These are phyloP conservation scores for Tetraneura akinire DNA, from an alignment of 1,140 invertebrate species.

Conservation along the genomic window DNA sequence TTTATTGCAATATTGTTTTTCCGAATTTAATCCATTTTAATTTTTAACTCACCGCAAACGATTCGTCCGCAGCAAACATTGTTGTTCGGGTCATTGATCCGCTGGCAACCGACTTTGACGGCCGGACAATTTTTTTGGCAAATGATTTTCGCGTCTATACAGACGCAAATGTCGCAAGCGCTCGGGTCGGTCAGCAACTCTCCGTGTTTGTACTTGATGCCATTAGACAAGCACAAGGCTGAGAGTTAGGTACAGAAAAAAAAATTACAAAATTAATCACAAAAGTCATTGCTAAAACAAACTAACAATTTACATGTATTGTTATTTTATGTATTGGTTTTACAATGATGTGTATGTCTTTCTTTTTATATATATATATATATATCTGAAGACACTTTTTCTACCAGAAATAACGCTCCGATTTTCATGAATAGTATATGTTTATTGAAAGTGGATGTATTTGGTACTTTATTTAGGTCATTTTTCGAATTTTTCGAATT, in stretches of 20 bases:
- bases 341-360: too few species aligned
- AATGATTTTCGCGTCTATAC: conserved; percentile 63
- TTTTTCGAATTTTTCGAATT: too few species aligned
- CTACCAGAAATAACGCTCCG: too few species aligned
- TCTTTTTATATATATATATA: too few species aligned
- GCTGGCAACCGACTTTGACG: conserved; percentile 61
- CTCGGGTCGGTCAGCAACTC: conserved; percentile 60
- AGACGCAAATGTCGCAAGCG: conserved; percentile 63
- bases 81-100: conserved; percentile 57
- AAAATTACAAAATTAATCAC: background rate
- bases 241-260: conserved; percentile 24
- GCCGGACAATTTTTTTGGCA: conserved; percentile 63
- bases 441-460: too few species aligned
- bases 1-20: too few species aligned
- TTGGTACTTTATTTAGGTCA: too few species aligned
- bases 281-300: background rate
- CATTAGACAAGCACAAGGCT: conserved; percentile 60
- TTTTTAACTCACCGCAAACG: conserved; percentile 61
- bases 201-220: conserved; percentile 60
- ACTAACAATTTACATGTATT: too few species aligned
- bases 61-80: conserved; percentile 62
- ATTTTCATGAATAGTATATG: too few species aligned
- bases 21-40: background rate
- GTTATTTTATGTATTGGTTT: too few species aligned
- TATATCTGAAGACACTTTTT: too few species aligned